Conservation (phyloP, 2,797 vertebrate species). For the Loris lydekkerianus region DNA sequence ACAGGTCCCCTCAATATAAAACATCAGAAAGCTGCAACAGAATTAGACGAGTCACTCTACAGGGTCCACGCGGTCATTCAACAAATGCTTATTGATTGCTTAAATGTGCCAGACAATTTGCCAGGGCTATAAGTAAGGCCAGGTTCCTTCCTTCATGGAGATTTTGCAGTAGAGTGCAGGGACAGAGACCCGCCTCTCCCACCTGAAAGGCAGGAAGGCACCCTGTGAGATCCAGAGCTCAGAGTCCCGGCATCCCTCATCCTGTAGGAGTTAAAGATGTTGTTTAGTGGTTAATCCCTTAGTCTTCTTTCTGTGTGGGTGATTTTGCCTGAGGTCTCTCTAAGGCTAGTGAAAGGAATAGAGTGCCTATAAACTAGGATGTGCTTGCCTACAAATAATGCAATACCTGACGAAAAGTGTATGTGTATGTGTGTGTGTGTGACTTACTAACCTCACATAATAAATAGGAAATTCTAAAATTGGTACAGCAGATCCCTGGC, state of each 20-base stretch:
- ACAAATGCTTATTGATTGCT: not conserved
- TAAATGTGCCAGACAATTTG: not conserved
- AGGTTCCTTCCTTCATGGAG: not conserved
- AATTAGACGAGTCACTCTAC: not conserved
- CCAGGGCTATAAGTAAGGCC: constrained; percentile 1
- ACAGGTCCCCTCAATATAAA: not conserved
- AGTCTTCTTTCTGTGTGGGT: constrained; percentile 12
- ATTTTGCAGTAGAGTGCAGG: not conserved
- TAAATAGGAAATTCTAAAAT: not conserved
- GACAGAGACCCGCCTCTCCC: not conserved
- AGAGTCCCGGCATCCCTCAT: not conserved
- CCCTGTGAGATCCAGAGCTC: not conserved
- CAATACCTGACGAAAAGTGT: not conserved
- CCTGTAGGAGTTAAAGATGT: not conserved
- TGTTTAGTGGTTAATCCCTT: constrained; percentile 21
- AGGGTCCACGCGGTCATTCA: not conserved
- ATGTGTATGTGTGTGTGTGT: not conserved
- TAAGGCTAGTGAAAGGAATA: constrained; percentile 17
- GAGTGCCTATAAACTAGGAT: constrained; percentile 4
- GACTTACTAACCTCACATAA: not conserved
- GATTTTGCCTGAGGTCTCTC: constrained; percentile 15
- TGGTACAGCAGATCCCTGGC: not conserved
- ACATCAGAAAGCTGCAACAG: not conserved
- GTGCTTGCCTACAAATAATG: constrained; percentile 44
- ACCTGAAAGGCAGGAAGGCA: not conserved